Conservation (phyloP, 1,140 invertebrate genomes). For the Drosophila kanapiae region DNA sequence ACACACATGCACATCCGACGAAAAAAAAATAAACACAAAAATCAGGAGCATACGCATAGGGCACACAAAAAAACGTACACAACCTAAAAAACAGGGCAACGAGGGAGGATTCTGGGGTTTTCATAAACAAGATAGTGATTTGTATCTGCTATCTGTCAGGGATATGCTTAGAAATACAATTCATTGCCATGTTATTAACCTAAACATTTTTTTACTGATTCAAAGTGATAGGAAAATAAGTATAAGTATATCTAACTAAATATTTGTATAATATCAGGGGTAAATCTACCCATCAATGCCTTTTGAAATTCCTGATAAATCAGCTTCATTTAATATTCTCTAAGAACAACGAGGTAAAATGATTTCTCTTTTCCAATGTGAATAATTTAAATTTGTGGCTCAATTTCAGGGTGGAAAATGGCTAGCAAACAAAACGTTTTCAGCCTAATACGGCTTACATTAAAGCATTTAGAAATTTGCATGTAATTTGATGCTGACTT, state of each 20-base stretch:
- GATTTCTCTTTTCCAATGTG: not conserved
- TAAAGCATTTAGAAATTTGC: not conserved
- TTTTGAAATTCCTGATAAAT: not conserved
- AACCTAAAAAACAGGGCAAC: slow-evolving; percentile 24
- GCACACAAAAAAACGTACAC: slow-evolving; percentile 8
- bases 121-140: too few relatives aligned
- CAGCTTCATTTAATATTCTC: not conserved
- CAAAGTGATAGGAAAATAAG: not conserved
- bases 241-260: too few relatives aligned
- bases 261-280: not conserved
- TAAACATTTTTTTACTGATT: not conserved
- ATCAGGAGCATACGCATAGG: slow-evolving; percentile 35
- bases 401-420: too few relatives aligned
- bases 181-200: not conserved
- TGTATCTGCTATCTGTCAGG: too few relatives aligned
- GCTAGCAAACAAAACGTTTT: not conserved
- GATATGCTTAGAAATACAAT: not conserved
- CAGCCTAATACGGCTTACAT: slow-evolving; percentile 1
- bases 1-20: slow-evolving; percentile 3
- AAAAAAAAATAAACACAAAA: slow-evolving; percentile 19
- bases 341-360: not conserved
- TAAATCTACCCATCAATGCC: too few relatives aligned
- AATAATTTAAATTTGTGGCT: not conserved
- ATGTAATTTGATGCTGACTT: slow-evolving; percentile 4
- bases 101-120: slow-evolving; percentile 23